A percentile compares a stretch with the other conserved stretches of the same genome.
Conservation (phyloP, 2,797 vertebrate genomes). For the Eulemur albifrons region DNA sequence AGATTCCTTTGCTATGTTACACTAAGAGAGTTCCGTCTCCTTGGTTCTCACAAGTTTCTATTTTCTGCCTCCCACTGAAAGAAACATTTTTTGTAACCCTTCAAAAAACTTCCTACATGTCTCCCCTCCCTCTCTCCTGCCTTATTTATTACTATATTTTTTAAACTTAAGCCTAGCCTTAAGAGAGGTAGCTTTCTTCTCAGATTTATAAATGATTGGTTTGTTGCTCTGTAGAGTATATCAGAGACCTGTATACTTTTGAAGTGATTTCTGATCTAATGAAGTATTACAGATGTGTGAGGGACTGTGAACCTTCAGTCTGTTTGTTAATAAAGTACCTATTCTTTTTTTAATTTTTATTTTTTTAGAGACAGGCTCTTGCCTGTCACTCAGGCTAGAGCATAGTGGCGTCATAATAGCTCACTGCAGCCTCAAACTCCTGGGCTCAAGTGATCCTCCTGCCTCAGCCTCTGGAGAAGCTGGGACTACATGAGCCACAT, state of each 20-base stretch:
- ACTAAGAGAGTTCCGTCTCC: neutral
- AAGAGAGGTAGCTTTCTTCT: neutral
- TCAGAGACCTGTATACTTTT: neutral
- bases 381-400: neutral
- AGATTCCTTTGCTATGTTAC: neutral
- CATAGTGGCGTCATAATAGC: neutral
- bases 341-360: neutral
- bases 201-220: neutral
- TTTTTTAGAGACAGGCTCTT: neutral
- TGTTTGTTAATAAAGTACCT: neutral
- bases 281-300: neutral
- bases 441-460: neutral
- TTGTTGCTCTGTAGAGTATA: neutral
- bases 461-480: neutral
- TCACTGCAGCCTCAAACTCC: neutral
- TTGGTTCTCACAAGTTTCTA: neutral
- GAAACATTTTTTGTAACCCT: neutral
- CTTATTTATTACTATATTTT: neutral
- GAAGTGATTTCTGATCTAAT: neutral
- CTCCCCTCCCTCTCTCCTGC: neutral
- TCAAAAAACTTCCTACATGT: neutral
- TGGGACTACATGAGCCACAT: too few relatives aligned
- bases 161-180: neutral
- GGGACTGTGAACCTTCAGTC: neutral
- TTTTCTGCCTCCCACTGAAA: neutral